Base-by-base conservation (phyloP, 1,140 invertebrate species). In the Drosophila jambulina region DNA sequence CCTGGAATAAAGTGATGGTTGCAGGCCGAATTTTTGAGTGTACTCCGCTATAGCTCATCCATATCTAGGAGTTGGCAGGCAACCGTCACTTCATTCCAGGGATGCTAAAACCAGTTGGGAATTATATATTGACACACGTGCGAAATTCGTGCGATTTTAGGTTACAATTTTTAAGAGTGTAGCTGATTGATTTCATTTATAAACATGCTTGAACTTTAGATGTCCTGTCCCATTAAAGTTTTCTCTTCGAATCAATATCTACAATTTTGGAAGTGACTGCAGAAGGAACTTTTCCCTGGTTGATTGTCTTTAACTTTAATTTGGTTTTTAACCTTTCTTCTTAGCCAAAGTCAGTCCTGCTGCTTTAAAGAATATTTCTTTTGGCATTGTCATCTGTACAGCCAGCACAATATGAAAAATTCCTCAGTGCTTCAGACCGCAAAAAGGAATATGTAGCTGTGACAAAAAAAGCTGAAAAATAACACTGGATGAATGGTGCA, bases 311-410 rank as follows among this genome's bases (percentile, higher is more conserved):
- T 23, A 42, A 43, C 23, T 4, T 25, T 13, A 6, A 45, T 19
- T 43, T 43, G 4, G 4, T 43, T 19, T 2, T 12, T 12, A 12
- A 43, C 4, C n/a, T 43, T 42, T 9, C 2, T n/a, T 19, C 2
- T n/a, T 19, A 21, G n/a, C 9, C 4, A 43, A 21, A 13, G 2
- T 43, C 12, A 23, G 25, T 38, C 64, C 25, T 58, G 5, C 54
- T 32, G 27, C 21, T 34, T 23, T 36, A 17, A 17, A 27, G n/a
- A 15, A 19, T 7, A 23, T 19, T n/a, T 3, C 6, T 15, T 45
- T 54, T 27, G n/a, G n/a, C 63, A 36, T 69, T 68, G 48, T 69
- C 38, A 32, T 56, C 45, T 70, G 45, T 70, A 19, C 15, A 45
- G n/a, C 12, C 36, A 43, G 46, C 15, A 29, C 17, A 53, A 43